Conservation (phyloP, 2,113 vertebrate species). For the Amblyopsis rosae region DNA sequence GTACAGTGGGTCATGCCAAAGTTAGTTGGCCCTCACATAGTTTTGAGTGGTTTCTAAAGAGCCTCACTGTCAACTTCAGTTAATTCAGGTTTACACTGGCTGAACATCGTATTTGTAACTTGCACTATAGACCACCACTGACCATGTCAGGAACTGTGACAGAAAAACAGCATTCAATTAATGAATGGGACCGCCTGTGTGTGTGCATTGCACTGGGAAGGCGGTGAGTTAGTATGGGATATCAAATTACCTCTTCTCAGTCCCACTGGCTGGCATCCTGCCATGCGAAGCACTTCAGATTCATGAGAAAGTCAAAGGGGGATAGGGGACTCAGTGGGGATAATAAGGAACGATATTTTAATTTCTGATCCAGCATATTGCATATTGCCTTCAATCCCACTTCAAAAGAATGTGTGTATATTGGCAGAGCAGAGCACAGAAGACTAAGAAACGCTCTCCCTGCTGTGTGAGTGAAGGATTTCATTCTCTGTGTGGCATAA, state of each 20-base stretch:
- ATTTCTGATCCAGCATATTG: conserved; percentile 23
- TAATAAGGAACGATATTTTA: conserved; percentile 50
- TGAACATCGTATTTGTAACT: conserved; percentile 6
- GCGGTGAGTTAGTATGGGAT: conserved; percentile 44
- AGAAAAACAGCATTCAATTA: conserved; percentile 39
- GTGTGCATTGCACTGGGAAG: conserved; percentile 34
- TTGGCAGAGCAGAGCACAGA: conserved; percentile 9
- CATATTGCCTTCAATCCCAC: conserved; percentile 29
- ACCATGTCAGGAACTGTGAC: conserved; percentile 17
- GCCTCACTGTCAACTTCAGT: background rate
- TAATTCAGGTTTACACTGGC: background rate
- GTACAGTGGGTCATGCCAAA: background rate
- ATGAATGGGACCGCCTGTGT: conserved; percentile 34
- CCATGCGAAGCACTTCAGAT: conserved; percentile 62
- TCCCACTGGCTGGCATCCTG: conserved; percentile 60
- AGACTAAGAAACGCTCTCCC: conserved; percentile 6
- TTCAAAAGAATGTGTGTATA: conserved; percentile 22
- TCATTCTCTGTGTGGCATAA: conserved; percentile 20
- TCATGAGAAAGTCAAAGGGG: conserved; percentile 57
- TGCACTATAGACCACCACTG: conserved; percentile 21
- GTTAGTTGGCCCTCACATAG: no score
- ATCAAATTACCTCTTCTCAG: conserved; percentile 62
- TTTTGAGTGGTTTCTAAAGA: background rate
- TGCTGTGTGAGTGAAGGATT: conserved; percentile 10
- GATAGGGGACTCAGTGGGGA: conserved; percentile 45